Conservation (phyloP, 2,797 vertebrate species). For the Phalanger gymnotis region DNA sequence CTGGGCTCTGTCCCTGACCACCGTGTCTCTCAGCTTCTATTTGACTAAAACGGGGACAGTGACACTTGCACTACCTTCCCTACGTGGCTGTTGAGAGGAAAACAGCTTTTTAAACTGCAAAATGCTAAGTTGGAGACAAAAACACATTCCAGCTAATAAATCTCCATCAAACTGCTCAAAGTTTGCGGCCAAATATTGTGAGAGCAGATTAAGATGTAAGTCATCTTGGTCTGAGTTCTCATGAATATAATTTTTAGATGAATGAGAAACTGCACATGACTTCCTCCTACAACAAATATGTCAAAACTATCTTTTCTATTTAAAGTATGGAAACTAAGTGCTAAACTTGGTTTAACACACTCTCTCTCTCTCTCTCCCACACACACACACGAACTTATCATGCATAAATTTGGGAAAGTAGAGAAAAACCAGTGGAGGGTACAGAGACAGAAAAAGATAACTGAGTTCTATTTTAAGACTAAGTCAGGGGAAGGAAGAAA, state of each 20-base stretch:
- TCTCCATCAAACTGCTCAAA: background rate
- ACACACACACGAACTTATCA: background rate
- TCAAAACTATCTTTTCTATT: background rate
- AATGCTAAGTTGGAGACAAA: background rate
- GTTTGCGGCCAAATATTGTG: background rate
- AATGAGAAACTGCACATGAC: background rate
- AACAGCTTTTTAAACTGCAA: background rate
- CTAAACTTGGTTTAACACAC: background rate
- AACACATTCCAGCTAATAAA: background rate
- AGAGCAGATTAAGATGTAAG: background rate
- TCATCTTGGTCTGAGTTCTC: background rate
- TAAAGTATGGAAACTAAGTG: background rate
- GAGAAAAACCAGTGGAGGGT: background rate
- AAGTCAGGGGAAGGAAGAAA: slow-evolving; percentile 7
- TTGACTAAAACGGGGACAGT: background rate
- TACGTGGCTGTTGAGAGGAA: background rate
- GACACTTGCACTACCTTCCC: background rate
- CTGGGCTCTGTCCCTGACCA: background rate
- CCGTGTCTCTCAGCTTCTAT: background rate
- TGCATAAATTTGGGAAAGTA: background rate
- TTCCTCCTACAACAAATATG: background rate
- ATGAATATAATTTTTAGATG: background rate
- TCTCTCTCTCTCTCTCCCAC: no score
- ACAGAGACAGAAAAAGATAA: background rate
- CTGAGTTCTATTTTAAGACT: background rate